Percentiles rank a stretch among this genome's conserved stretches.
Evolutionary conservation across 92 coral and sea anemone genomes (phyloP).

Genomic region (Montipora capitata): DNA sequence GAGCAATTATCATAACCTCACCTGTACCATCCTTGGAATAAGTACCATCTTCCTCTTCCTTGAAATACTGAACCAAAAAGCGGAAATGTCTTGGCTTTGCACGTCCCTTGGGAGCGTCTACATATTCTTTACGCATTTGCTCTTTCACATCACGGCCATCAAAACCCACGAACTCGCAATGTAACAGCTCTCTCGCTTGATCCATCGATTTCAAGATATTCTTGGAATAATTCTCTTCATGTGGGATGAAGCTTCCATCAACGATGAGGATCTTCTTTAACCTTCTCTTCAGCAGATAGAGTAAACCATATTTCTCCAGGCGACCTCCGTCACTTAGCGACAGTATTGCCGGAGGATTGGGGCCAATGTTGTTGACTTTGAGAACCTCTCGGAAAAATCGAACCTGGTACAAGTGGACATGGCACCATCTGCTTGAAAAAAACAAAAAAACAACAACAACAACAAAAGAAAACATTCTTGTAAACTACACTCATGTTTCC

Average conservation of each 20-base stretch:
- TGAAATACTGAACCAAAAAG: too few species aligned
- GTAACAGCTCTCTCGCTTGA: constrained; percentile 76
- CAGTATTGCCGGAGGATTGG: constrained; percentile 86
- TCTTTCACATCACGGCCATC: constrained; percentile 73
- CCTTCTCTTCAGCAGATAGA: constrained; percentile 82
- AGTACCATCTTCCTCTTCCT: too few species aligned
- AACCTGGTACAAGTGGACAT: constrained; percentile 88
- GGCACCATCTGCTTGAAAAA: constrained; percentile 80
- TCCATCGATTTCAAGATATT: constrained; percentile 79
- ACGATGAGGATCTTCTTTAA: constrained; percentile 80
- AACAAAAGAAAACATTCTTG: too few species aligned
- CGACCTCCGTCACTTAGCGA: constrained; percentile 90
- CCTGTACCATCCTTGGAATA: constrained; percentile 49
- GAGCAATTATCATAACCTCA: constrained; percentile 35
- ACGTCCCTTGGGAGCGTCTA: too few species aligned
- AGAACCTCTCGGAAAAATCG: constrained; percentile 85
- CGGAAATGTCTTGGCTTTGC: too few species aligned
- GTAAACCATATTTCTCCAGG: constrained; percentile 89
- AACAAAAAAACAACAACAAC: background rate
- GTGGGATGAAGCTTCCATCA: constrained; percentile 80
- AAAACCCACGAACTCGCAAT: constrained; percentile 87
- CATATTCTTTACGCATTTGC: too few species aligned
- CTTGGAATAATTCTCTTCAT: constrained; percentile 72
- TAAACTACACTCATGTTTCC: too few species aligned
- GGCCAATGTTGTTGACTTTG: constrained; percentile 84